Evolutionary conservation across 2,888 invertebrate species (phyloP), one percentile per base, ranked within the genome.

Genomic region (Hirtodrosophila cameraria): DNA sequence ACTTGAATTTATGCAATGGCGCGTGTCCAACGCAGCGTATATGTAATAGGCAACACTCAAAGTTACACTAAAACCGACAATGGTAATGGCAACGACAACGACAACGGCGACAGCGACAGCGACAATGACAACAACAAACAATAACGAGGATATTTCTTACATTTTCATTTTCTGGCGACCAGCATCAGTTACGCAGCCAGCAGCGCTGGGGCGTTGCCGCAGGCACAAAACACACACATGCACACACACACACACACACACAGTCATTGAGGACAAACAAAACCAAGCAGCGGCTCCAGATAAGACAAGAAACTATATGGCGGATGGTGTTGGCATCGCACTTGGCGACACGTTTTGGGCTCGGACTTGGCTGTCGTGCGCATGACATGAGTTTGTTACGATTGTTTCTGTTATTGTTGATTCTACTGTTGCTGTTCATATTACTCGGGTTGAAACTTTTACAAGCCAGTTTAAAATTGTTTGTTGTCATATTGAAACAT

Each of bases 1-100:
- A 78, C 86, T 87, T 87, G 87, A 80, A 80, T 85, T 85, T 85
- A 87, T 80, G 87, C 87, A 80, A 85, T 87, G 87, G 87, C 83
- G 86, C 86, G 87, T 80, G 79, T 80, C 87, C 79, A 87, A 87
- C 82, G 87, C 82, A 81, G 75, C 80, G 77, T 80, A 85, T 76
- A 81, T 77, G 83, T 76, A 85, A 82, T 80, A 75, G 63, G 58
- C 54, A 62, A 45, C 80, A 76, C 83, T 85, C 72, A 76, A 83
- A 83, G 77, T 61, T 63, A 61, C 83, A 82, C 79, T 65, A 76
- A 79, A 76, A 79, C 65, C 65, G 72, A 63, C 75, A 67, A 52
- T 60, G 52, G 36, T 49, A 54, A 33, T 41, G 39, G 41, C 57
- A 50, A 42, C 59, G 33, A 55, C 57, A 68, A 55, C 66, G 30